These are phyloP conservation scores for Pelochelys cantorii DNA, from an alignment of 2,797 vertebrate species.

Conservation along the genomic window DNA sequence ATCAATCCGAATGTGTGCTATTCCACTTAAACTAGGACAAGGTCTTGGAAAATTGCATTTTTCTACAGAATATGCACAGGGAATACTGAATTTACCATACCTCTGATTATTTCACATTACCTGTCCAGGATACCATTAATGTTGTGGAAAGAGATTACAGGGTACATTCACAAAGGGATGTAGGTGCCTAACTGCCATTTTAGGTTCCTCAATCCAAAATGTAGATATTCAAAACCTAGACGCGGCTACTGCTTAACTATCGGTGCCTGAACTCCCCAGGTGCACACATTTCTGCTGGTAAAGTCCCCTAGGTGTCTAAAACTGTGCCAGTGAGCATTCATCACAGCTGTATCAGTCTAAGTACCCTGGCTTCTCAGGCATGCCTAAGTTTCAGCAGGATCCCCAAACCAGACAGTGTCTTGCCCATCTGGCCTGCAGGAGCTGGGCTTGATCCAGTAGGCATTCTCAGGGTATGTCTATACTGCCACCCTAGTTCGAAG, in stretches of 20 bases:
- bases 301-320: not conserved
- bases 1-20: constrained; percentile 56
- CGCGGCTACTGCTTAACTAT: not conserved
- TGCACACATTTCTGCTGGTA: not conserved
- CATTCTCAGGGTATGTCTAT: too few relatives aligned
- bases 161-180: not conserved
- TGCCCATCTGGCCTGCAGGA: not conserved
- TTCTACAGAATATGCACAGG: constrained; percentile 31
- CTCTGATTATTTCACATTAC: constrained; percentile 18
- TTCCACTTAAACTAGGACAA: constrained; percentile 66
- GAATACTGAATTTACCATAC: constrained; percentile 27
- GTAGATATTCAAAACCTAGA: not conserved
- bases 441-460: not conserved
- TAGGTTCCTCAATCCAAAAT: not conserved
- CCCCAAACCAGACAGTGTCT: not conserved
- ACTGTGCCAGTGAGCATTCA: not conserved
- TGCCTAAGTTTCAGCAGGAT: not conserved
- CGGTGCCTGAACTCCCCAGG: not conserved
- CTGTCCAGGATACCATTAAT: not conserved
- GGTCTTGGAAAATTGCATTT: constrained; percentile 44
- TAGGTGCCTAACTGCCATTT: not conserved
- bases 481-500: too few relatives aligned
- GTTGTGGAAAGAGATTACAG: not conserved
- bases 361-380: not conserved
- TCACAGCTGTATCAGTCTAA: not conserved